Evolutionary conservation across 2,888 invertebrate species (phyloP).

Genomic region (Stegana nigrithorax): DNA sequence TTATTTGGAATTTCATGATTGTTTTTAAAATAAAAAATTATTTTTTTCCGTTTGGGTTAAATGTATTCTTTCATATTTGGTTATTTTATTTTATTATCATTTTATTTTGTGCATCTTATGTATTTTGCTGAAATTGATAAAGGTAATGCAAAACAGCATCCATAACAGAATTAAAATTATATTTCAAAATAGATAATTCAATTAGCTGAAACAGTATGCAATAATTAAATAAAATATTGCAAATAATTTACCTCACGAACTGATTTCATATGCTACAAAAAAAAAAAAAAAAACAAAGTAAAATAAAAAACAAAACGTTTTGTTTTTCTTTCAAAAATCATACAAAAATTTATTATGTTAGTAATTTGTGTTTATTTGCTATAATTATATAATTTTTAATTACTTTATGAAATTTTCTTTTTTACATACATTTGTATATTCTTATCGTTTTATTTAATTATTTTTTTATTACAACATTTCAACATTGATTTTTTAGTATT

Average conservation of each 20-base stretch:
- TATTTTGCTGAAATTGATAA: too few relatives aligned
- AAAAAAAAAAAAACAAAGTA: not conserved
- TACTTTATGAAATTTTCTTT: not conserved
- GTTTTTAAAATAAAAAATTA: too few relatives aligned
- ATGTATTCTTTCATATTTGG: too few relatives aligned
- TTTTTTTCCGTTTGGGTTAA: too few relatives aligned
- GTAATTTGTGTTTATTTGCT: constrained; percentile 2
- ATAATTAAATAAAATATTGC: not conserved
- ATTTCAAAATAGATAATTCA: not conserved
- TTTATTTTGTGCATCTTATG: too few relatives aligned
- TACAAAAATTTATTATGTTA: constrained; percentile 15
- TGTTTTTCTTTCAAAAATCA: constrained; percentile 12
- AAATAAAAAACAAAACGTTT: not conserved
- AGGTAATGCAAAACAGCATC: too few relatives aligned
- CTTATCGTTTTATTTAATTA: not conserved
- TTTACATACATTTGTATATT: not conserved
- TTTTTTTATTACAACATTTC: not conserved
- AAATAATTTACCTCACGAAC: not conserved
- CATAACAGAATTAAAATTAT: not conserved
- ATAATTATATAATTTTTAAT: not conserved
- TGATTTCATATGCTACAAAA: not conserved
- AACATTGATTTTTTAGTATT: too few relatives aligned
- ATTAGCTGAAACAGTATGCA: not conserved
- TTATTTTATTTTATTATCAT: too few relatives aligned
- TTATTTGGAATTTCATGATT: too few relatives aligned